Evolutionary conservation across 1,140 invertebrate genomes (phyloP), one percentile per base, ranked within the genome.

Genomic region (Drosophila seguyi): DNA sequence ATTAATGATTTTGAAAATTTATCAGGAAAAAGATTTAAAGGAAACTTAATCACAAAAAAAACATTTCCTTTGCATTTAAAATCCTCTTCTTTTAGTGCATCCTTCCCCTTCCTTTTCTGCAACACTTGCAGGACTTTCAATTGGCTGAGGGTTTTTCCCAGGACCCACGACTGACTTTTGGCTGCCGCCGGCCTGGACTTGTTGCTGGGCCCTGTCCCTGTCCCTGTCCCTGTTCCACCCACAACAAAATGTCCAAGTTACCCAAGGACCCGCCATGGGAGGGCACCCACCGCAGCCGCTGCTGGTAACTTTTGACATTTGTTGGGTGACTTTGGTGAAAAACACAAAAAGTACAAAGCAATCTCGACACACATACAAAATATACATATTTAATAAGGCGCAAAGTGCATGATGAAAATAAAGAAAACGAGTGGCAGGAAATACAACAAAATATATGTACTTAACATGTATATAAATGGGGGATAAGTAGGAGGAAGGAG

Each of bases 301-400:
- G 41, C 18, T 58, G 72, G 20, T 55, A 58, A 76, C 62, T 76
- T 67, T 55, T 76, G 38, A 76, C 74, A 42, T 76, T 76, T 76
- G 42, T 44, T 38, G 44, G 38, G 22, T 56, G 56, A 34, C 45
- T 75, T 55, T 58, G 47, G 34, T 38, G 48, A 71, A 42, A 11
- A 68, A 20, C 20, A 41, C 56, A 14, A 31, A 44, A 75, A 75
- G 52, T 52, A 75, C 60, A 75, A 75, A 75, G 60, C 73, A 75
- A 75, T 75, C 60, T 66, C 50, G 53, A 55, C 58, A 73, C 72
- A 38, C 36, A 47, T 71, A 38, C 4, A 20, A 60, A 62, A 59
- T 39, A 62, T 69, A 81, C 79, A 85, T 85, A 84, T 85, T 84
- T 81, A 77, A 84, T 85, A 81, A 76, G 56, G 67, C 58, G 42